Base-by-base conservation (phyloP, 92 coral and sea anemone species). In the Anthopleura xanthogrammica region DNA sequence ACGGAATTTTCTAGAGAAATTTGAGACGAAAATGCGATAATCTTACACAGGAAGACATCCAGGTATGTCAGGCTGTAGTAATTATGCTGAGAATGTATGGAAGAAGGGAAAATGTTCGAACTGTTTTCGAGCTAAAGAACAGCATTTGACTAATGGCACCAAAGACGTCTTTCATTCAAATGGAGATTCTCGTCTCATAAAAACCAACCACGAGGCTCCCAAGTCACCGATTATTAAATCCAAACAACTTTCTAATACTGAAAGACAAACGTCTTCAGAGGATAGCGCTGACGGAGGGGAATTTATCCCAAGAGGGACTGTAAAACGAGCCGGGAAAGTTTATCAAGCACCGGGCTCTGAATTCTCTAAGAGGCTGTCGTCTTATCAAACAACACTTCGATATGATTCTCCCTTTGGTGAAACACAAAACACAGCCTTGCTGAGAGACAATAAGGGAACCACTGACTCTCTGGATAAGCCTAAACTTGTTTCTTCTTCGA, bases 31-130 rank as follows among this genome's bases (percentile, higher is more conserved):
- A 85, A 79, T 83, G 86, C 75, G 65, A 74, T 83, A 40, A 36
- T 72, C 57, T 65, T 79, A 77, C 79, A 36, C 71, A 68, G 84
- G 48, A 68, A 79, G 77, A 52, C 83, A 75, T 52, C 39, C 83
- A 83, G 82, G 57, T 72, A 93, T 94, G 98, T 86, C 98, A 68
- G 86, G 79, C 65, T 94, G 98, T 77, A 83, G 89, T 66, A 94
- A 89, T 85, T 94, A 91, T 88, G 98, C 88, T 6, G 98, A 94
- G 78, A 90, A 94, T 56, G 86, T 93, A 36, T 94, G 98, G 98
- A 94, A 90, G 71, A 94, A 92, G 71, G 98, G 98, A 60, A 94
- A 94, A 83, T 94, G 98, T 72, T 82, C 94, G 68, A 94, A 94
- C 81, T 94, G 98, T 83, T 94, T 94, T 87, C 90, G 93, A 54